phyloP scores from a whole-genome alignment of 2,113 vertebrate species.

The Prolemur simus region DNA sequence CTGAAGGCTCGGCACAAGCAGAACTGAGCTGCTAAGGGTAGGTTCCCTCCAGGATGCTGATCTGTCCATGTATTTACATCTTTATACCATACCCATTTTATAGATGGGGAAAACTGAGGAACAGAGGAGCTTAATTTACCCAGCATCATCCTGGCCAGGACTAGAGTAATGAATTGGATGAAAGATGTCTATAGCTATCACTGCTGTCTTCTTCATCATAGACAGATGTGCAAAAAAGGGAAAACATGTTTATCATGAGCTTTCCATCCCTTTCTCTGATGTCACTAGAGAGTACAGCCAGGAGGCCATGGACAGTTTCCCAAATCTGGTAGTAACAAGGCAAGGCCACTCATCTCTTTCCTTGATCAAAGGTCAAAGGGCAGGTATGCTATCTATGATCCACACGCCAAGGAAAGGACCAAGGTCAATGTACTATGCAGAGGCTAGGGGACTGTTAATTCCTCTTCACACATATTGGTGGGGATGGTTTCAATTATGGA shows the following conservation, averaged over 20 bases:
- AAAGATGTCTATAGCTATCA: background rate
- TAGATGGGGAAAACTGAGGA: background rate
- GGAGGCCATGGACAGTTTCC: background rate
- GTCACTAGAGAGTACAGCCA: background rate
- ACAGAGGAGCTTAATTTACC: background rate
- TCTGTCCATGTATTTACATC: background rate
- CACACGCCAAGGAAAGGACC: background rate
- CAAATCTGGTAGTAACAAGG: background rate
- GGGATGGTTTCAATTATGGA: background rate
- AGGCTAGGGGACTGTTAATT: background rate
- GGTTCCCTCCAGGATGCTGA: background rate
- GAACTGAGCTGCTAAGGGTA: background rate
- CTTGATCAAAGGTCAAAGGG: background rate
- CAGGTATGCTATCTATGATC: background rate
- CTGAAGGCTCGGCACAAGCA: no score
- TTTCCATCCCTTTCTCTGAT: background rate
- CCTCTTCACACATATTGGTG: background rate
- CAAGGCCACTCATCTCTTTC: background rate
- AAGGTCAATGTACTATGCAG: background rate
- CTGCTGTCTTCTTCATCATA: background rate
- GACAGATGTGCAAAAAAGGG: background rate
- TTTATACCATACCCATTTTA: background rate
- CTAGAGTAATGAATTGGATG: background rate
- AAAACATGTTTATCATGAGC: background rate
- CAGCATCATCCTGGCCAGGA: background rate